Percentiles rank a stretch among this genome's conserved stretches.
phyloP scores from a whole-genome alignment of 2,888 invertebrate genomes.

The Cenopis cana region DNA sequence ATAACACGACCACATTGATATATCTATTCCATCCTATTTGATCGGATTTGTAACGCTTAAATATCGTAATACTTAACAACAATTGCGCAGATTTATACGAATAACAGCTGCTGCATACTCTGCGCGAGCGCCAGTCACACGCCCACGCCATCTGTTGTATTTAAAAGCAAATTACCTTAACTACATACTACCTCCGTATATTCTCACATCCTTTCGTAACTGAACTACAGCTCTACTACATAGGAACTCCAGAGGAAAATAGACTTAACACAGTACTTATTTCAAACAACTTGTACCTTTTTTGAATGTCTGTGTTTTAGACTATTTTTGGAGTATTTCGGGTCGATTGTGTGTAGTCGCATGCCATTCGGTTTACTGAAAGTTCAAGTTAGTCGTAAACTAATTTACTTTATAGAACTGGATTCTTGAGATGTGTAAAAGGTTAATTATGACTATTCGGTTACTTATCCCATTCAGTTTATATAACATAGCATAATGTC shows the following conservation, averaged over 20 bases:
- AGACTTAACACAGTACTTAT: not conserved
- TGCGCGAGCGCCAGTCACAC: conserved; percentile 59
- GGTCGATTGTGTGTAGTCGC: conserved; percentile 1
- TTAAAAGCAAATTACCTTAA: conserved; percentile 17
- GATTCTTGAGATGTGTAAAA: conserved; percentile 11
- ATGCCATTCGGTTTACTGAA: conserved; percentile 5
- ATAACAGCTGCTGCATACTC: conserved; percentile 31
- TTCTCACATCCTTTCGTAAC: not conserved
- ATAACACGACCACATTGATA: not conserved
- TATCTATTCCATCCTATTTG: too few relatives aligned
- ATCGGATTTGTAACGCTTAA: not conserved
- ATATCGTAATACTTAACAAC: not conserved
- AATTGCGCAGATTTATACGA: conserved; percentile 5
- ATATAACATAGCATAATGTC: not conserved
- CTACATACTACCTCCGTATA: not conserved
- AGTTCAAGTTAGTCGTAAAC: not conserved
- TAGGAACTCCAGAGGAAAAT: not conserved
- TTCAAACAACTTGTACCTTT: not conserved
- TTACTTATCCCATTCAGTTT: not conserved
- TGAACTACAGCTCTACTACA: too few relatives aligned
- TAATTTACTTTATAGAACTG: conserved; percentile 8
- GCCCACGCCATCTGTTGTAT: conserved; percentile 58
- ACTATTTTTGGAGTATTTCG: conserved; percentile 1
- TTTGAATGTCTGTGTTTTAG: not conserved
- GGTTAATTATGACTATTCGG: conserved; percentile 2